Conservation (phyloP, 2,888 invertebrate genomes). For the Poecilus cupreus region DNA sequence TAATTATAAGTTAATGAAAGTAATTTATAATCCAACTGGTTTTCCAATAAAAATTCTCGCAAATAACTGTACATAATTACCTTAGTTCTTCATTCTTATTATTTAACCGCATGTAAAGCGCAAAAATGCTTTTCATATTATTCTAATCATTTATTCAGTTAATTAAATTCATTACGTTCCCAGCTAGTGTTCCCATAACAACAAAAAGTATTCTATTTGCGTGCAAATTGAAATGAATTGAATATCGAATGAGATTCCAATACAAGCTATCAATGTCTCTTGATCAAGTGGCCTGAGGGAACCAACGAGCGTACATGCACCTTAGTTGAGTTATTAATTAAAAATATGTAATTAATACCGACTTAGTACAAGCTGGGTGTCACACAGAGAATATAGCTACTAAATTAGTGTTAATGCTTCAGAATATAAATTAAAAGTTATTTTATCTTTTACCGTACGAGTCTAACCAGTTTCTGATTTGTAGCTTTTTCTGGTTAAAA, state of each 20-base stretch:
- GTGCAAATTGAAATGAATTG: conserved; percentile 29
- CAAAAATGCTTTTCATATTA: neutral
- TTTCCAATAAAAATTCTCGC: too few species aligned
- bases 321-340: conserved; percentile 39
- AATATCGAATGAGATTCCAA: conserved; percentile 16
- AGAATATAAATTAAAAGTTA: conserved; percentile 24
- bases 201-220: neutral
- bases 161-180: conserved; percentile 1
- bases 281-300: conserved; percentile 24
- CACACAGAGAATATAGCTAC: conserved; percentile 15
- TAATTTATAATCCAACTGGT: too few species aligned
- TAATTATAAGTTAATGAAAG: too few species aligned
- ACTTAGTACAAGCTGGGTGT: conserved; percentile 9
- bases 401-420: conserved; percentile 35
- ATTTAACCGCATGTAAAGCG: too few species aligned
- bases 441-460: neutral
- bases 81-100: too few species aligned
- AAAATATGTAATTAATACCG: conserved; percentile 38
- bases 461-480: conserved; percentile 28
- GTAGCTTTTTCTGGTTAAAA: neutral
- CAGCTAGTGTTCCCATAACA: neutral
- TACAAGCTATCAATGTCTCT: conserved; percentile 24
- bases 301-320: conserved; percentile 12
- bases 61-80: too few species aligned
- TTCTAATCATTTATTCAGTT: neutral